A percentile compares a stretch with the other conserved stretches of the same genome.
Evolutionary conservation across 2,797 vertebrate genomes (phyloP).

Genomic region (Nyctalus aviator): DNA sequence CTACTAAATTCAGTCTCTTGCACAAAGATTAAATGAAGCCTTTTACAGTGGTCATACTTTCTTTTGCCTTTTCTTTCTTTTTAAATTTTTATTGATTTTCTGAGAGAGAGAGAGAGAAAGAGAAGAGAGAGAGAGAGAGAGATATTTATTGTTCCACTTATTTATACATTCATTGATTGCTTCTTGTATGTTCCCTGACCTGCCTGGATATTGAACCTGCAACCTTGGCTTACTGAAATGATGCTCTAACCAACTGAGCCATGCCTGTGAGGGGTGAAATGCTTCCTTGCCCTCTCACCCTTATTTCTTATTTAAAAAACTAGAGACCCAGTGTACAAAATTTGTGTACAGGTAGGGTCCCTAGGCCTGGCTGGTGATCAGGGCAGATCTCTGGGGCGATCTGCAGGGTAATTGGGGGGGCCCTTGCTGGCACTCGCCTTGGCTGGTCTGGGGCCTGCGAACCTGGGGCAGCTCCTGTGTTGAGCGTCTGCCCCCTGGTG

Average conservation of each 20-base stretch:
- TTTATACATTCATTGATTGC: not conserved
- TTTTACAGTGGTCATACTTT: slow-evolving; percentile 57
- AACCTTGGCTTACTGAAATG: not conserved
- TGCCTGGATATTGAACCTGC: not conserved
- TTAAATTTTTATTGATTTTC: not conserved
- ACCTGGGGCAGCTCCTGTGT: too few relatives aligned
- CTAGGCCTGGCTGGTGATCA: too few relatives aligned
- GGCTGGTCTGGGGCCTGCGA: too few relatives aligned
- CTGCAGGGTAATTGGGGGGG: fast-evolving
- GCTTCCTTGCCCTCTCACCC: not conserved
- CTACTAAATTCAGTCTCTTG: slow-evolving; percentile 55
- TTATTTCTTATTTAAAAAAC: not conserved
- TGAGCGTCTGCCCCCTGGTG: too few relatives aligned
- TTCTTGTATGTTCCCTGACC: not conserved
- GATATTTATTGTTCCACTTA: not conserved
- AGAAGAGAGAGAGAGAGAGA: not conserved
- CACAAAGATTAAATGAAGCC: slow-evolving; percentile 70
- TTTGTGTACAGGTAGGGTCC: too few relatives aligned
- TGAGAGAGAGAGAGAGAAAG: too few relatives aligned
- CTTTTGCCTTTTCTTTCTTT: not conserved
- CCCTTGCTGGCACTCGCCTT: too few relatives aligned
- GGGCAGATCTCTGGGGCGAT: too few relatives aligned
- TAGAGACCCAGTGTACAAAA: too few relatives aligned
- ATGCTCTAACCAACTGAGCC: not conserved
- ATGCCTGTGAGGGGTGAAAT: not conserved